Evolutionary conservation across 2,797 vertebrate genomes (phyloP).

Genomic region (Enteromius treurensis): DNA sequence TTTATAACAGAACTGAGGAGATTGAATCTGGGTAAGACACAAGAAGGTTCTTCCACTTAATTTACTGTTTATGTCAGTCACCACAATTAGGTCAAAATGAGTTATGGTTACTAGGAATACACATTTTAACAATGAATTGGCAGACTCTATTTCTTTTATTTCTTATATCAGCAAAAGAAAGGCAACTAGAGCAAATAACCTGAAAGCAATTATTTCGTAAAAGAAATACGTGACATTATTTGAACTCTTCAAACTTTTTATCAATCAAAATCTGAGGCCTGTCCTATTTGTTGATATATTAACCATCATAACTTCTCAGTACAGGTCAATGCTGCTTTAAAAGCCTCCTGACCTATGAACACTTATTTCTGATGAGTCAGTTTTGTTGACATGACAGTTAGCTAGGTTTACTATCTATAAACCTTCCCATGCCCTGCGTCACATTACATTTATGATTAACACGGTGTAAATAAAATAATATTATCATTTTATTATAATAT

Average conservation of each 20-base stretch:
- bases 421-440: neutral
- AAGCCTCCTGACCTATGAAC: conserved; percentile 13
- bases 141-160: neutral
- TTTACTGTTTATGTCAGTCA: conserved; percentile 6
- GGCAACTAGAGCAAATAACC: neutral
- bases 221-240: neutral
- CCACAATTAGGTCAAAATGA: neutral
- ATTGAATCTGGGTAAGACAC: conserved; percentile 5
- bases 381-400: conserved; percentile 16
- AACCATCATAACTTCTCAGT: neutral
- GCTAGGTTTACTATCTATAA: neutral
- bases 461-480: neutral
- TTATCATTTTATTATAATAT: neutral
- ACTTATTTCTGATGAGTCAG: conserved; percentile 25
- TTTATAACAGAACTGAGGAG: conserved; percentile 9
- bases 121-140: neutral
- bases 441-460: neutral
- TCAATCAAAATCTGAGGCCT: neutral
- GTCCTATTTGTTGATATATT: conserved; percentile 1
- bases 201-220: neutral
- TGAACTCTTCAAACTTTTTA: neutral
- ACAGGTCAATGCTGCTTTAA: neutral
- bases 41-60: neutral
- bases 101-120: neutral
- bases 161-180: neutral